Percentiles rank a stretch among this genome's conserved stretches.
Evolutionary conservation across 1,140 invertebrate genomes (phyloP).

Genomic region (Physella acuta): DNA sequence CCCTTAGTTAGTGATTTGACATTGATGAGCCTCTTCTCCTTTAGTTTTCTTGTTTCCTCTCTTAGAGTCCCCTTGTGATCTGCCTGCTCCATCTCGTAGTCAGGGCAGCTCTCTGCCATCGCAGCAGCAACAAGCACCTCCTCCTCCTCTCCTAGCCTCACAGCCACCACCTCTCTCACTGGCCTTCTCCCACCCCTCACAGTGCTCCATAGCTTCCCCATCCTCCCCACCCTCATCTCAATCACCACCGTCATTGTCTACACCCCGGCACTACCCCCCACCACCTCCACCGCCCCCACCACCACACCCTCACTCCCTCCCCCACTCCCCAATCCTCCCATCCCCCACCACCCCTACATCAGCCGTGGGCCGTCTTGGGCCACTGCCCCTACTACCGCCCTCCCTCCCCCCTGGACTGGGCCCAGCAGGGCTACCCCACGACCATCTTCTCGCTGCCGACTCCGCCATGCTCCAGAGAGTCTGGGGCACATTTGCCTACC

Average conservation of each 20-base stretch:
- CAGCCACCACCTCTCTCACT: slow-evolving; percentile 33
- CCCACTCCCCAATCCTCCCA: slow-evolving; percentile 14
- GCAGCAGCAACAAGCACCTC: slow-evolving; percentile 28
- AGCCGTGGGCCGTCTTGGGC: not conserved
- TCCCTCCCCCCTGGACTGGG: slow-evolving; percentile 8
- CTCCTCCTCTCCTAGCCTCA: slow-evolving; percentile 37
- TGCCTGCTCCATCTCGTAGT: slow-evolving; percentile 35
- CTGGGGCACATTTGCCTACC: slow-evolving; percentile 49
- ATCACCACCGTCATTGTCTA: not conserved
- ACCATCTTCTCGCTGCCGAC: slow-evolving; percentile 21
- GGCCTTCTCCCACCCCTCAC: slow-evolving; percentile 31
- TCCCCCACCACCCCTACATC: slow-evolving; percentile 4
- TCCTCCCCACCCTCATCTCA: slow-evolving; percentile 17
- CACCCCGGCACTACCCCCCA: slow-evolving; percentile 24
- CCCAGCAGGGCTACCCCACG: slow-evolving; percentile 11
- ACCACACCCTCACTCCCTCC: slow-evolving; percentile 6
- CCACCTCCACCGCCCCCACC: slow-evolving; percentile 25
- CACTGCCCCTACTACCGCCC: slow-evolving; percentile 8
- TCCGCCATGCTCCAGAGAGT: slow-evolving; percentile 23
- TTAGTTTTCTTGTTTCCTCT: slow-evolving; percentile 26
- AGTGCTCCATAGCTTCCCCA: slow-evolving; percentile 32
- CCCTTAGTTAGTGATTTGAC: not conserved
- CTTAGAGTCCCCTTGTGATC: slow-evolving; percentile 28
- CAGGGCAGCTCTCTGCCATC: slow-evolving; percentile 25
- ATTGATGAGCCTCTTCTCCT: slow-evolving; percentile 2